Percentiles rank a stretch among this genome's conserved stretches.
Evolutionary conservation across 2,113 vertebrate genomes (phyloP).

Genomic region (Paradisaea rubra): DNA sequence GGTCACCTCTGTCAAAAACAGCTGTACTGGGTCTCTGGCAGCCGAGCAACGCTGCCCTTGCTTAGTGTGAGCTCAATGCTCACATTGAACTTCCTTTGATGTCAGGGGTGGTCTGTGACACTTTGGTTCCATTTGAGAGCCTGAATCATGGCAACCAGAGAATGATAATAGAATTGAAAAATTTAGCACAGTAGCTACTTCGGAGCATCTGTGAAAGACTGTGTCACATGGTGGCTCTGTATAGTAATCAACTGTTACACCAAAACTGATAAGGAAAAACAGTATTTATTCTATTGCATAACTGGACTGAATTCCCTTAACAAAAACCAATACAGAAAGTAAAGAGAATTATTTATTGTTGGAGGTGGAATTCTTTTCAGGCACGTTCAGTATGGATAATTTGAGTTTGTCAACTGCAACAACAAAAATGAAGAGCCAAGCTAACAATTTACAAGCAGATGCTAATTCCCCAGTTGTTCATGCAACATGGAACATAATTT

Average conservation of each 20-base stretch:
- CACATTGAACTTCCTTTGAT: background rate
- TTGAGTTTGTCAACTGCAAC: conserved; percentile 13
- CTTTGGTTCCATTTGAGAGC: background rate
- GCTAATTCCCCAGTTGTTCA: conserved; percentile 55
- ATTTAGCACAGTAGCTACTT: background rate
- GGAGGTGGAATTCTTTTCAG: conserved; percentile 9
- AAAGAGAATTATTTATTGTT: conserved; percentile 23
- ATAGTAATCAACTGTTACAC: background rate
- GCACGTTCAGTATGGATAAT: background rate
- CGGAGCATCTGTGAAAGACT: background rate
- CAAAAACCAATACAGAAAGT: background rate
- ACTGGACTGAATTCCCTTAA: background rate
- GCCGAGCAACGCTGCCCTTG: fast-evolving
- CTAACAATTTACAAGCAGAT: conserved; percentile 46
- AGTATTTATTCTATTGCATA: background rate
- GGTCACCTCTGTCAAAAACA: background rate
- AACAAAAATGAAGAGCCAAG: conserved; percentile 31
- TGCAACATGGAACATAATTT: conserved; percentile 43
- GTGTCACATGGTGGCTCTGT: background rate
- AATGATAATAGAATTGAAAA: background rate
- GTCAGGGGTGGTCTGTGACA: background rate
- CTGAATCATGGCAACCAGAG: background rate
- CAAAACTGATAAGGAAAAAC: background rate
- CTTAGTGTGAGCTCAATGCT: background rate
- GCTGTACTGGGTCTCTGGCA: background rate